A percentile compares a stretch with the other conserved stretches of the same genome.
Evolutionary conservation across 2,888 invertebrate species (phyloP).

Genomic region (Nymphalis c-album): DNA sequence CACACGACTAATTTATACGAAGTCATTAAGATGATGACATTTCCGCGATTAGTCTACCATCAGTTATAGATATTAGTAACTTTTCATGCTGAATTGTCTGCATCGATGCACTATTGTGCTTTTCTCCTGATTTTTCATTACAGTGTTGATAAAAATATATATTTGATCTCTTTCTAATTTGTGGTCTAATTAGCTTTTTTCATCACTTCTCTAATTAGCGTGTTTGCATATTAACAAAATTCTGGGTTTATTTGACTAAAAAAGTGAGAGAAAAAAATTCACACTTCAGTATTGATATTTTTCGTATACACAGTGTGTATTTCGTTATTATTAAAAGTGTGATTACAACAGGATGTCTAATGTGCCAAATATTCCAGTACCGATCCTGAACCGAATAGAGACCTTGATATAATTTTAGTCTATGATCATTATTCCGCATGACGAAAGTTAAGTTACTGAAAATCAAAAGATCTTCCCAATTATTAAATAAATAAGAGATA

Average conservation of each 20-base stretch:
- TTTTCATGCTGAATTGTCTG: neutral
- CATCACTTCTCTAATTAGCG: neutral
- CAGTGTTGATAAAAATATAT: neutral
- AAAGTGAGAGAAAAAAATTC: no score
- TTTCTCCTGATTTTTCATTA: neutral
- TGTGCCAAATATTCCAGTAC: slow-evolving; percentile 39
- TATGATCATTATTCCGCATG: slow-evolving; percentile 13
- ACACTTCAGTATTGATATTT: no score
- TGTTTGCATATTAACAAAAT: no score
- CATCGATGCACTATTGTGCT: neutral
- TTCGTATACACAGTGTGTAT: no score
- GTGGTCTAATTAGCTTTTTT: neutral
- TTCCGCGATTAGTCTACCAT: slow-evolving; percentile 42
- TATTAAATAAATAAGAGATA: neutral
- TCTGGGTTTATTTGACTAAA: no score
- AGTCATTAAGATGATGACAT: slow-evolving; percentile 46
- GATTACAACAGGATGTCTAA: slow-evolving; percentile 45
- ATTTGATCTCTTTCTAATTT: neutral
- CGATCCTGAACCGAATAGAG: slow-evolving; percentile 17
- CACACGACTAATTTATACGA: slow-evolving; percentile 48
- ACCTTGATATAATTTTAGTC: slow-evolving; percentile 33
- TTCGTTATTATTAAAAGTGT: neutral
- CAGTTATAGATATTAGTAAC: neutral
- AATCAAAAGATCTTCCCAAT: neutral
- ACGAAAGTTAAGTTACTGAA: neutral